Base-by-base conservation (phyloP, 2,888 invertebrate genomes). In the Geotrupes spiniger region DNA sequence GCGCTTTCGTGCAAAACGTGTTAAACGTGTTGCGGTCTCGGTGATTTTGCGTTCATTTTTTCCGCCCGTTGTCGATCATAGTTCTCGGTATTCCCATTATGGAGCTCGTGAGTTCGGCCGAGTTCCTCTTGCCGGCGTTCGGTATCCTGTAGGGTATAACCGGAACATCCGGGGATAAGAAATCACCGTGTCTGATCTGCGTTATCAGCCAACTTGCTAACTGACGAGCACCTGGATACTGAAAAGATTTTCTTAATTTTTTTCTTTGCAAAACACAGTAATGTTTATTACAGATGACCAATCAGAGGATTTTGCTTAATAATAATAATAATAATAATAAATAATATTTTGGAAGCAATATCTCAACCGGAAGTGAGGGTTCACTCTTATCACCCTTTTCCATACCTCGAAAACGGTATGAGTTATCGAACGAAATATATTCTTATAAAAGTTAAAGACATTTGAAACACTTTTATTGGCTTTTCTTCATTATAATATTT, bases 41-140 rank as follows among this genome's bases (percentile, higher is more conserved):
- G n/a, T 11, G 16, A 14, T 36, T 21, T 21, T 3, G 21, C 21
- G 21, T 4, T 21, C 15, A 42, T 43, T 43, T 40, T 50, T 46
- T 42, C 39, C 26, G 33, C 15, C 88, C 88, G 31, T 85, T 87
- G 46, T 85, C 84, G 61, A 84, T 82, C 79, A 88, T 81, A 52
- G 81, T 83, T 63, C 85, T 85, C 5, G 89, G 89, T 39, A 89
- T 69, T n/a, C 84, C 82, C 28, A 89, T 72, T n/a, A 89, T 75
- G 0, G 87, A 84, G 66, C 61, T 63, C 10, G 61, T 63, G 9
- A 64, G 38, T 53, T 64, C 64, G 6, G 50, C 50, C 0, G 64
- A 63, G 41, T 63, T 63, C 12, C 64, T 52, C 50, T 64, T 64
- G 1, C 51, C 56, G 1, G 45, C 28, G 15, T 52, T 53, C 11